Conservation (phyloP, 2,797 vertebrate genomes). For the Alosa sapidissima region DNA sequence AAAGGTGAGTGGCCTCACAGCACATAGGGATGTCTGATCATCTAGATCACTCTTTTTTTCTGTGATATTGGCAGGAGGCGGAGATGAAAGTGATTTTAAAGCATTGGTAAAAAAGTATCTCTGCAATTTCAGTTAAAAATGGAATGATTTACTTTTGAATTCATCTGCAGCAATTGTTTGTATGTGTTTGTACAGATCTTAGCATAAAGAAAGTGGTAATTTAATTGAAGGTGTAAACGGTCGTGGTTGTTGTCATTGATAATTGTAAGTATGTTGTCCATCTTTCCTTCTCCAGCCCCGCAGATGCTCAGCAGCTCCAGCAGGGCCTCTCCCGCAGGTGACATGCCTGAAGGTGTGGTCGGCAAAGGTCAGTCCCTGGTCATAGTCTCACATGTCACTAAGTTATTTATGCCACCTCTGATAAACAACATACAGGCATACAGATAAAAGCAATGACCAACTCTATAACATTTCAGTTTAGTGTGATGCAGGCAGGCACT, state of each 20-base stretch:
- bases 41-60: background rate
- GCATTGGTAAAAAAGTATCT: background rate
- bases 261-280: background rate
- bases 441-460: background rate
- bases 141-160: background rate
- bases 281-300: constrained; percentile 55
- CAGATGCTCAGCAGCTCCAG: constrained; percentile 53
- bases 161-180: background rate
- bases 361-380: constrained; percentile 80
- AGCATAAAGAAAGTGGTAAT: background rate
- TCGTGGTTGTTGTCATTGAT: background rate
- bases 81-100: background rate
- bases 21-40: background rate
- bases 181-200: background rate
- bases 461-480: background rate
- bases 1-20: constrained; percentile 75
- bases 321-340: constrained; percentile 62
- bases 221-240: background rate
- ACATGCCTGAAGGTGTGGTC: constrained; percentile 79
- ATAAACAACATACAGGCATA: background rate
- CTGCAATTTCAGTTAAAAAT: background rate
- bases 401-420: background rate
- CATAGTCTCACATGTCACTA: background rate
- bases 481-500: background rate
- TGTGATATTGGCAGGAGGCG: background rate